Percentiles rank a stretch among this genome's conserved stretches.
Conservation (phyloP, 2,113 vertebrate genomes). For the Ciconia boyciana region DNA sequence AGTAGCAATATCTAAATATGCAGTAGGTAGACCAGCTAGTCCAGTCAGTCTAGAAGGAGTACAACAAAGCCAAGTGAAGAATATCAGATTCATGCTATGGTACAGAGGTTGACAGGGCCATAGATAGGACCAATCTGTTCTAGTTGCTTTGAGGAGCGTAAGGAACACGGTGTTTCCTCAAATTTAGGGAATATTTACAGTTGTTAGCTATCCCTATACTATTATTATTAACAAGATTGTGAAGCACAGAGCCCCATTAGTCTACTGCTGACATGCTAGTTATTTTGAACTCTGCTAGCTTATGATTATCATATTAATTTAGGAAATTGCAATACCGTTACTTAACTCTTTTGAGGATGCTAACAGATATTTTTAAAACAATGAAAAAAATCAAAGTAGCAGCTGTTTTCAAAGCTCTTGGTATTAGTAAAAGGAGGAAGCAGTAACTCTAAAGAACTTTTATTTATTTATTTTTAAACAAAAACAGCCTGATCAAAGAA, state of each 20-base stretch:
- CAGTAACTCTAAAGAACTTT: neutral
- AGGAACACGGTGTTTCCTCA: neutral
- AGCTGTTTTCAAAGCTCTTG: neutral
- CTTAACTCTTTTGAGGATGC: neutral
- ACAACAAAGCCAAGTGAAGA: neutral
- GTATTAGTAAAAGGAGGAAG: neutral
- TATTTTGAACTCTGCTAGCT: neutral
- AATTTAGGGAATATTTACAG: neutral
- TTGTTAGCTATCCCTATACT: neutral
- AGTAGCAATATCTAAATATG: fast-evolving
- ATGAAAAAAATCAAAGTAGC: neutral
- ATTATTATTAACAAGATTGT: neutral
- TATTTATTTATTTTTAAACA: neutral
- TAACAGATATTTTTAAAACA: neutral
- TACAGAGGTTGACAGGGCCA: neutral
- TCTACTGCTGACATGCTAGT: neutral
- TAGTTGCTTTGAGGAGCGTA: neutral
- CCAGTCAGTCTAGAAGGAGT: neutral
- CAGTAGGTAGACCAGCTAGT: neutral
- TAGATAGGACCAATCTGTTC: fast-evolving
- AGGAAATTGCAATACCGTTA: neutral
- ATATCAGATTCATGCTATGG: fast-evolving
- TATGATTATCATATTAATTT: neutral
- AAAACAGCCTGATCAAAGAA: neutral
- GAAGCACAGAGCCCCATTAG: neutral